phyloP scores from a whole-genome alignment of 2,888 invertebrate genomes.

The Polyommatus icarus region DNA sequence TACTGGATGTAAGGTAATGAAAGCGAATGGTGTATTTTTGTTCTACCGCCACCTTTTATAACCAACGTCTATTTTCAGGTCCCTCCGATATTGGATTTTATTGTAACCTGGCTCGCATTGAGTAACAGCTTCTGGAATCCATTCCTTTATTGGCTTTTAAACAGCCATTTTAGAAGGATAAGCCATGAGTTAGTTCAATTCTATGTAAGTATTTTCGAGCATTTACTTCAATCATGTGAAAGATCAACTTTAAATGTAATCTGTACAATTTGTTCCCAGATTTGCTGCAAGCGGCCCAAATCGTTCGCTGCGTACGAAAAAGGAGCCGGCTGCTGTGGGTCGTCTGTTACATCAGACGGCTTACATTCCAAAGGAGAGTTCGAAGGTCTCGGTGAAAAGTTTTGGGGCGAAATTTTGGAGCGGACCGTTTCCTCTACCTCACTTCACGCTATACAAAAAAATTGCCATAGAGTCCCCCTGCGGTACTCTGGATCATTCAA shows the following conservation, averaged over 20 bases:
- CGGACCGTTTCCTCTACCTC: slow-evolving; percentile 88
- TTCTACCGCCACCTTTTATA: background rate
- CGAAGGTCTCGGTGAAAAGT: slow-evolving; percentile 85
- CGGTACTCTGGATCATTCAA: slow-evolving; percentile 74
- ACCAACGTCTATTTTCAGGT: slow-evolving; percentile 72
- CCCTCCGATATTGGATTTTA: slow-evolving; percentile 89
- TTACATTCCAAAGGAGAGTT: slow-evolving; percentile 80
- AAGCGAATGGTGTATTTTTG: slow-evolving; percentile 21
- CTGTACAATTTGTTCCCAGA: slow-evolving; percentile 48
- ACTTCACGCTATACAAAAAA: slow-evolving; percentile 84
- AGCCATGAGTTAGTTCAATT: slow-evolving; percentile 87
- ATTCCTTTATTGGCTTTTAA: slow-evolving; percentile 92
- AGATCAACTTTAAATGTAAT: slow-evolving; percentile 9
- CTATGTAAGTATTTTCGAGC: slow-evolving; percentile 80
- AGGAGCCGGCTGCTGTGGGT: slow-evolving; percentile 72
- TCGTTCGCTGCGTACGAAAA: slow-evolving; percentile 70
- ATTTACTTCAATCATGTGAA: background rate
- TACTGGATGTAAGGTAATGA: slow-evolving; percentile 87
- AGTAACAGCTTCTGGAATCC: slow-evolving; percentile 96
- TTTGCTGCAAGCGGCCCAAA: slow-evolving; percentile 70
- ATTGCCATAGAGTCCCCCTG: slow-evolving; percentile 69
- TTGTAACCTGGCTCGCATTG: slow-evolving; percentile 92
- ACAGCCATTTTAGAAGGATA: slow-evolving; percentile 91
- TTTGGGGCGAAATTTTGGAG: slow-evolving; percentile 89
- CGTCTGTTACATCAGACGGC: slow-evolving; percentile 72